Evolutionary conservation across 1,140 invertebrate genomes (phyloP).

Genomic region (Camponotus vicinus): DNA sequence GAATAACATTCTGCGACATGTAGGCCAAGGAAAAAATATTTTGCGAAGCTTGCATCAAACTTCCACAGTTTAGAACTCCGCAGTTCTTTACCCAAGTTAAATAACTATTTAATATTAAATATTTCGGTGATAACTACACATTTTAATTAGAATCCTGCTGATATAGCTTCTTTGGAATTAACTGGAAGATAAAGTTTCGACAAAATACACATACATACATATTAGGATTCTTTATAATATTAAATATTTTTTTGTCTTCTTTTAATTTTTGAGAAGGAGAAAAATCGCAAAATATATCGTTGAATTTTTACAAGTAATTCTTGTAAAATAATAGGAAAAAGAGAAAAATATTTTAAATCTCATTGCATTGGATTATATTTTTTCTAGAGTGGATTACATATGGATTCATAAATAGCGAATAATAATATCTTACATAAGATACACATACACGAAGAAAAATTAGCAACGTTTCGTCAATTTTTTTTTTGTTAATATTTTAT

Average conservation of each 20-base stretch:
- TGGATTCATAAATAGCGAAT: constrained; percentile 3
- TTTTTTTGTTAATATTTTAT: constrained; percentile 25
- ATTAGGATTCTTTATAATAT: background rate
- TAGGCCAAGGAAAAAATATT: constrained; percentile 36
- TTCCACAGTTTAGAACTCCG: background rate
- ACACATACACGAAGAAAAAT: constrained; percentile 9
- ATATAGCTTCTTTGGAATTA: background rate
- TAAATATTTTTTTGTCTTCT: background rate
- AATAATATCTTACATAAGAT: background rate
- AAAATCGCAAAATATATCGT: background rate
- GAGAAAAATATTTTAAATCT: background rate
- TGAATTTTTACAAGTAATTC: background rate
- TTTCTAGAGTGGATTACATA: constrained; percentile 25
- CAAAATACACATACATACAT: background rate
- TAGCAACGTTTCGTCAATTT: constrained; percentile 46
- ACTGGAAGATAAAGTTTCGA: background rate
- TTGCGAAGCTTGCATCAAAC: background rate
- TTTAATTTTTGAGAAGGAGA: background rate
- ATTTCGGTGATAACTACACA: constrained; percentile 20
- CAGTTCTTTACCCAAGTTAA: constrained; percentile 7
- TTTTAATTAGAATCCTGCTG: constrained; percentile 23
- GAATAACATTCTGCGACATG: constrained; percentile 32
- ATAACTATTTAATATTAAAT: constrained; percentile 52
- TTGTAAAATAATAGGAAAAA: background rate
- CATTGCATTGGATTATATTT: constrained; percentile 33